These are phyloP conservation scores for Herpetotheres cachinnans DNA, from an alignment of 2,113 vertebrate genomes.

Conservation along the genomic window DNA sequence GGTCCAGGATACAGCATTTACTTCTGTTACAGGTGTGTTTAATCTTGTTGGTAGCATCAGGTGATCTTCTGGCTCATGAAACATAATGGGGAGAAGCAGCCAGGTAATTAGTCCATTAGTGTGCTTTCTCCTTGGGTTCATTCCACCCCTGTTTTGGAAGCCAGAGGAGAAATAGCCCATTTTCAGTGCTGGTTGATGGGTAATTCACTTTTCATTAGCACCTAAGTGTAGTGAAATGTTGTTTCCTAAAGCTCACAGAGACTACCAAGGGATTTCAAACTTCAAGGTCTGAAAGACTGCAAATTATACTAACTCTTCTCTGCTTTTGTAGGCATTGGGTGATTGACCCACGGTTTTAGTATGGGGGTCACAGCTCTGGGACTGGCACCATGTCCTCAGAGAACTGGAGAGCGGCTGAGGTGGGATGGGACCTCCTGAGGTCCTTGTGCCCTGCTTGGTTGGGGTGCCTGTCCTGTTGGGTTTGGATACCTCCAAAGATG, in stretches of 20 bases:
- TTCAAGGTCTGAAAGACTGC: not conserved
- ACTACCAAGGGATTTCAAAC: not conserved
- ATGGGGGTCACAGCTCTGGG: not conserved
- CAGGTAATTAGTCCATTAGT: not conserved
- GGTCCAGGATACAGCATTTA: not conserved
- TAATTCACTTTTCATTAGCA: not conserved
- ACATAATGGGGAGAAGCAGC: rapidly evolving
- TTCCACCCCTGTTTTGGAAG: not conserved
- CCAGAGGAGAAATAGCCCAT: not conserved
- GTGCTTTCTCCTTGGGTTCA: not conserved
- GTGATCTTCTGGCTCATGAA: not conserved
- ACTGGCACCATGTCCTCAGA: not conserved
- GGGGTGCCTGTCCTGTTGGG: not conserved
- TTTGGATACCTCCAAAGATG: not conserved
- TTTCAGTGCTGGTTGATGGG: not conserved
- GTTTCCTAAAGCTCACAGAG: not conserved
- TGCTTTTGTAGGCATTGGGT: not conserved
- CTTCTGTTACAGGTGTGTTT: not conserved
- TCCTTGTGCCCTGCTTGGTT: not conserved
- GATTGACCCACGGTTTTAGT: not conserved
- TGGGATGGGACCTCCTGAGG: not conserved
- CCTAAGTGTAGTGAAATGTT: not conserved
- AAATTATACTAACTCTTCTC: not conserved
- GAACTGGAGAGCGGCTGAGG: not conserved
- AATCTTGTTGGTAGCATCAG: not conserved